Base-by-base conservation (phyloP, 2,888 invertebrate genomes). In the Trisateles emortualis region DNA sequence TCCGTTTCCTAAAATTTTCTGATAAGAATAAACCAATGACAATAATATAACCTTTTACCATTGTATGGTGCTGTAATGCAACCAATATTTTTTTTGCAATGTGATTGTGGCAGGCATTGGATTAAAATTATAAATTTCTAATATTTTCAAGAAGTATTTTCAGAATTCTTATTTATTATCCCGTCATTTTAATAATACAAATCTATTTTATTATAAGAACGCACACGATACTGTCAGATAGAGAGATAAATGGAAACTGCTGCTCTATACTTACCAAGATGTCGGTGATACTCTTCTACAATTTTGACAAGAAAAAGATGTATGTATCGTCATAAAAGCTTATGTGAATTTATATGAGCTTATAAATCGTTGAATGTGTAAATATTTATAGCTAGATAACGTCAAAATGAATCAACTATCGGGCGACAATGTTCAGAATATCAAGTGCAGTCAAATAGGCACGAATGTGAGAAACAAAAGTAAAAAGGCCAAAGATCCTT, bases 401-500 rank as follows among this genome's bases (percentile, higher is more conserved):
- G 68, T 64, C 80, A 87, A 76, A 72, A 92, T 92, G 92, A 91
- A 89, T 86, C 86, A 88, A 81, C 72, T 88, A 71, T 81, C 83
- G 58, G 88, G 88, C 60, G 89, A 87, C 59, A 87, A 86, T 76
- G 81, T 85, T 76, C 84, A 87, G 75, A 90, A 82, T 78, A 83
- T 85, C 65, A 88, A 87, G 78, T 88, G 87, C 83, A 90, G 76
- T 87, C 86, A 87, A 76, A 85, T 84, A 76, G 78, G 82, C 81
- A 81, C 84, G 65, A 86, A 78, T 80, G 78, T 84, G 74, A 90
- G 85, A 86, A 90, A 84, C 78, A 90, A 90, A 88, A 85, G 75
- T 81, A 89, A 87, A 88, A 91, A 90, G 84, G 86, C 92, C 90
- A 92, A 92, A 92, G 91, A 92, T 81, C 84, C 84, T 81, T 76